A percentile compares a stretch with the other conserved stretches of the same genome.
Evolutionary conservation across 2,888 invertebrate genomes (phyloP).

Genomic region (Epistrophe eligans): DNA sequence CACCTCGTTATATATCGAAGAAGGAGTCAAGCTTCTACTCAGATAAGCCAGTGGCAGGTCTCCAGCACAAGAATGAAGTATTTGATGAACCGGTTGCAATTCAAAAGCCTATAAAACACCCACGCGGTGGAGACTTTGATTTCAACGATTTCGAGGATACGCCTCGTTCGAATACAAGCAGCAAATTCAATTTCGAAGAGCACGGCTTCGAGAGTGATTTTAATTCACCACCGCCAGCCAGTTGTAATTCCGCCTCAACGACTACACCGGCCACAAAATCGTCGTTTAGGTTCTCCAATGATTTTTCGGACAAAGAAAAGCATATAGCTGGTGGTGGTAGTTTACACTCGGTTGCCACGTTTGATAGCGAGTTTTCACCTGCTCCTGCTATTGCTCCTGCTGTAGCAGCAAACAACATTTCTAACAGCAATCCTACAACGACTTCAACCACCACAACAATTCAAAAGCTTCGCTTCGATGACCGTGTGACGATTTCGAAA

Average conservation of each 20-base stretch:
- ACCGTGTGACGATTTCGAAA: constrained; percentile 87
- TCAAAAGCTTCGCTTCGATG: constrained; percentile 87
- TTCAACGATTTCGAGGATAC: constrained; percentile 82
- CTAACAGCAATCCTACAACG: constrained; percentile 68
- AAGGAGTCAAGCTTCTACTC: constrained; percentile 58
- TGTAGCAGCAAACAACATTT: constrained; percentile 23
- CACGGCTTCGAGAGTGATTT: constrained; percentile 84
- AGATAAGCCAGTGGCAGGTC: constrained; percentile 73
- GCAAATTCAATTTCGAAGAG: constrained; percentile 83
- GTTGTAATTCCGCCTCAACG: constrained; percentile 80
- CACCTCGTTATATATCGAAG: constrained; percentile 65
- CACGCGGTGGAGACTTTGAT: constrained; percentile 76
- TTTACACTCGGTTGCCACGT: constrained; percentile 58
- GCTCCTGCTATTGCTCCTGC: constrained; percentile 58
- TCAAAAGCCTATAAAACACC: constrained; percentile 58
- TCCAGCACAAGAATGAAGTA: constrained; percentile 75
- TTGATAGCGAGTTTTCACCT: constrained; percentile 74
- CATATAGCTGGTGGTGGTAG: constrained; percentile 57
- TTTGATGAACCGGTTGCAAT: constrained; percentile 73
- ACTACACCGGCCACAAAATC: constrained; percentile 80
- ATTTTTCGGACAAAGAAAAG: constrained; percentile 85
- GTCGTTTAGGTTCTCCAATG: constrained; percentile 86
- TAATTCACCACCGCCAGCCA: constrained; percentile 81
- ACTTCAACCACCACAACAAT: constrained; percentile 77
- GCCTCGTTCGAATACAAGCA: constrained; percentile 81